Percentiles rank a stretch among this genome's conserved stretches.
These are phyloP conservation scores for Mycogona germanica DNA, from an alignment of 2,888 invertebrate species.

Conservation along the genomic window DNA sequence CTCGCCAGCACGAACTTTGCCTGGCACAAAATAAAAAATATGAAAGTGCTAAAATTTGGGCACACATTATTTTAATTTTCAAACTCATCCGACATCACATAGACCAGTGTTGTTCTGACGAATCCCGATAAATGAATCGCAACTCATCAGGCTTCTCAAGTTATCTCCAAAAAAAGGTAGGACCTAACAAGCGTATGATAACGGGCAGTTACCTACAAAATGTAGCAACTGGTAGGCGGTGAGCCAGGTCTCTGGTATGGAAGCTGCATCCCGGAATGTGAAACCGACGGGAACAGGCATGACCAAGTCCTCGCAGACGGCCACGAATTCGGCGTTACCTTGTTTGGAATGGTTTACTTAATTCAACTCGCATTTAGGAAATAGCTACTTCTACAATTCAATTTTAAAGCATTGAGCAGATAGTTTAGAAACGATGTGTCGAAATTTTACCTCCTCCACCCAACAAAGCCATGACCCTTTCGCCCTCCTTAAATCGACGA, in stretches of 20 bases:
- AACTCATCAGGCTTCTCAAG: no score
- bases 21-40: conserved; percentile 24
- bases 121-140: no score
- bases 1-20: conserved; percentile 29
- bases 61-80: no score
- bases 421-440: not conserved
- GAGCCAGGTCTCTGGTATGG: conserved; percentile 36
- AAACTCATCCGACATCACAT: no score
- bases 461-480: conserved; percentile 33
- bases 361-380: not conserved
- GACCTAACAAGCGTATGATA: no score
- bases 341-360: not conserved
- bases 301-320: conserved; percentile 24
- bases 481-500: conserved; percentile 29
- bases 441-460: conserved; percentile 31
- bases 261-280: conserved; percentile 31
- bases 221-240: conserved; percentile 35
- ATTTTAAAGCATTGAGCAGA: not conserved
- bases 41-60: no score
- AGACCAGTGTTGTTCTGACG: no score
- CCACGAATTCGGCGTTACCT: conserved; percentile 34
- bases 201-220: conserved; percentile 28
- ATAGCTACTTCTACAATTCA: not conserved
- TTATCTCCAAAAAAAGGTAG: no score
- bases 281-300: conserved; percentile 27